Evolutionary conservation across 2,113 vertebrate species (phyloP).

Genomic region (Antigone vipio): DNA sequence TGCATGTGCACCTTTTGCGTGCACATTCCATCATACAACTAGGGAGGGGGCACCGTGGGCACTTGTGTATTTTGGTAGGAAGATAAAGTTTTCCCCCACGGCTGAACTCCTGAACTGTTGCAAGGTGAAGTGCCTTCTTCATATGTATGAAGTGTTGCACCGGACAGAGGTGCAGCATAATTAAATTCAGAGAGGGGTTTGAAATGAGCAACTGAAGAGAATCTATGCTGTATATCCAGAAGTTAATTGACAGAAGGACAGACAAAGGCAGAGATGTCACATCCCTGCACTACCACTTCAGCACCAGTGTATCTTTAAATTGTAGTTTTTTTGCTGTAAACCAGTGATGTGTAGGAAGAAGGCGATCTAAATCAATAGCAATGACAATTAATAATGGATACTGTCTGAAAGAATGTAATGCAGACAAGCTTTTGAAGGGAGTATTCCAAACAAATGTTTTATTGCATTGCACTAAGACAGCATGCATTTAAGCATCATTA

Average conservation of each 20-base stretch:
- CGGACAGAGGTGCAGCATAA: neutral
- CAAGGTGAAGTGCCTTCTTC: neutral
- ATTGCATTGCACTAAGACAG: neutral
- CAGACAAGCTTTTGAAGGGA: neutral
- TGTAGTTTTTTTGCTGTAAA: neutral
- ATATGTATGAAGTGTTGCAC: neutral
- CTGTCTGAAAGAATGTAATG: neutral
- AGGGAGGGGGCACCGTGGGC: neutral
- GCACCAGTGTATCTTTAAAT: neutral
- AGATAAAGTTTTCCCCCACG: neutral
- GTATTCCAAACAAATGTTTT: neutral
- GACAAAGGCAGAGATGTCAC: neutral
- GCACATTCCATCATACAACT: fast-evolving
- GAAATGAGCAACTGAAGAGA: neutral
- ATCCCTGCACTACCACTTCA: neutral
- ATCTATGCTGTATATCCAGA: neutral
- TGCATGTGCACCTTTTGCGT: neutral
- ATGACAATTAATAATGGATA: neutral
- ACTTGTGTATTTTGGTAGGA: neutral
- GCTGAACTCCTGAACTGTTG: neutral
- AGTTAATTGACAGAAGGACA: neutral
- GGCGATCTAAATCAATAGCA: neutral
- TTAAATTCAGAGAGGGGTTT: neutral
- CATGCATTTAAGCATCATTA: neutral
- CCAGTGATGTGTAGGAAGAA: neutral